phyloP scores from a whole-genome alignment of 2,113 vertebrate species.

The crab-eating macaque (Macaca fascicularis) region T2T-MFA8v1.1 NC_088377.1:76353001-76353500 shows the following conservation, averaged over 20 bases:
- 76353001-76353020: background rate
- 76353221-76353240: background rate
- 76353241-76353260: background rate
- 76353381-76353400: background rate
- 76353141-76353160: background rate
- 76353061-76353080: background rate
- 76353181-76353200: no score
- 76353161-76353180: no score
- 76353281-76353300: background rate
- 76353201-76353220: accelerated
- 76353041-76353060: no score
- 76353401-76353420: background rate
- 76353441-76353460: background rate
- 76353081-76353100: no score
- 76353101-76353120: no score
- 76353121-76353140: background rate
- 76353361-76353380: background rate
- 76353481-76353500: background rate
- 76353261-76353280: background rate
- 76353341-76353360: background rate
- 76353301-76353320: no score
- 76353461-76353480: background rate
- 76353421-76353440: background rate
- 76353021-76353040: background rate
- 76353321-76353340: background rate